These are phyloP conservation scores for Harpagifer antarcticus DNA, from an alignment of 2,797 vertebrate species.

Conservation along the genomic window DNA sequence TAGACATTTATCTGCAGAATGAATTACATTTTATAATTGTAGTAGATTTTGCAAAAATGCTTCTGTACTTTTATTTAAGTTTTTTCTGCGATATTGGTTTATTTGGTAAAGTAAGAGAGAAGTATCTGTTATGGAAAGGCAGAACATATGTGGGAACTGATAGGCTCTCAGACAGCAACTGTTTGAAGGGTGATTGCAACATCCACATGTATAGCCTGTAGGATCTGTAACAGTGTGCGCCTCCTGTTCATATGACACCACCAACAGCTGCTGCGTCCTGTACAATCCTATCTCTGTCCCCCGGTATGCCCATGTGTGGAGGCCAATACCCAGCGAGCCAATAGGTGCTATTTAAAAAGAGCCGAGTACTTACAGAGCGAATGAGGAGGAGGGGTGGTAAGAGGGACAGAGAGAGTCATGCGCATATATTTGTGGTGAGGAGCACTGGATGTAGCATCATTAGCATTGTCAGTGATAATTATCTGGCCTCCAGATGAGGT, in stretches of 20 bases:
- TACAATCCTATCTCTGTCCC: conserved; percentile 12
- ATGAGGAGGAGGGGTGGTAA: conserved; percentile 7
- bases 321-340: conserved; percentile 12
- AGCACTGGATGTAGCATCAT: background rate
- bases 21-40: background rate
- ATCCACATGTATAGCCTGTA: conserved; percentile 40
- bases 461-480: background rate
- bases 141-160: background rate
- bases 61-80: too few relatives aligned
- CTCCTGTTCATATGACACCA: conserved; percentile 73
- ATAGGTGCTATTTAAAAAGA: conserved; percentile 73
- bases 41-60: background rate
- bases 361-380: conserved; percentile 28
- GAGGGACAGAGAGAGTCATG: background rate
- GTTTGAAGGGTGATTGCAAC: conserved; percentile 52
- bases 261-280: conserved; percentile 73
- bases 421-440: conserved; percentile 12
- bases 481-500: background rate
- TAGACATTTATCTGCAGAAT: background rate
- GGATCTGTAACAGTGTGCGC: conserved; percentile 32
- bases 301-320: conserved; percentile 66
- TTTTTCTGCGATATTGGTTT: background rate
- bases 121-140: background rate
- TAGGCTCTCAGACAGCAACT: conserved; percentile 6
- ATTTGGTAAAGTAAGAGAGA: background rate